A percentile compares a stretch with the other conserved stretches of the same genome.
phyloP scores from a whole-genome alignment of 30 jellyfish, hydroid and myxozoan species.

The Morbakka virulenta region DNA sequence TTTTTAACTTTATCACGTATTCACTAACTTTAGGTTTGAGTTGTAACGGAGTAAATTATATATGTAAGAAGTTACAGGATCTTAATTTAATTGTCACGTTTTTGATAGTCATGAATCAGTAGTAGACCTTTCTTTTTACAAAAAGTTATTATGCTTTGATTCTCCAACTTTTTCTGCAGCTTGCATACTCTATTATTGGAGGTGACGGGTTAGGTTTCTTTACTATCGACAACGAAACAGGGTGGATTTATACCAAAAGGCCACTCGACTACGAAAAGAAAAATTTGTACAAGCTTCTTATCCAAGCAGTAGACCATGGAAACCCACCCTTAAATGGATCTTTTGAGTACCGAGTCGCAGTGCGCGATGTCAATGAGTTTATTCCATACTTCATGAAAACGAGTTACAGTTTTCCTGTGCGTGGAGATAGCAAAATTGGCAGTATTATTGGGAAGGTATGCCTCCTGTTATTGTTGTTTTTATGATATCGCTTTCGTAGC shows the following conservation, averaged over 20 bases:
- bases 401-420: slow-evolving; percentile 47
- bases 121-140: too few relatives aligned
- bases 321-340: slow-evolving; percentile 56
- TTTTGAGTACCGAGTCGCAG: slow-evolving; percentile 84
- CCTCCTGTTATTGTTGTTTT: neutral
- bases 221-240: slow-evolving; percentile 64
- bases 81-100: too few relatives aligned
- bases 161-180: slow-evolving; percentile 52
- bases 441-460: slow-evolving; percentile 85
- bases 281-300: slow-evolving; percentile 47
- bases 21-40: too few relatives aligned
- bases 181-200: slow-evolving; percentile 65
- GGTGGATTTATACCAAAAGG: slow-evolving; percentile 77
- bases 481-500: too few relatives aligned
- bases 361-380: slow-evolving; percentile 83
- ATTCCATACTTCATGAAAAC: slow-evolving; percentile 56
- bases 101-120: too few relatives aligned
- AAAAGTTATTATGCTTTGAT: neutral
- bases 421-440: slow-evolving; percentile 61
- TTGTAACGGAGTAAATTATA: too few relatives aligned
- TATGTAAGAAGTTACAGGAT: too few relatives aligned
- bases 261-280: slow-evolving; percentile 69
- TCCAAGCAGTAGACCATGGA: slow-evolving; percentile 87
- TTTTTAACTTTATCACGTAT: too few relatives aligned
- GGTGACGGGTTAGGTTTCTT: slow-evolving; percentile 68